Base-by-base conservation (phyloP, 2,797 vertebrate species). In the Hafferia zeledoni region DNA sequence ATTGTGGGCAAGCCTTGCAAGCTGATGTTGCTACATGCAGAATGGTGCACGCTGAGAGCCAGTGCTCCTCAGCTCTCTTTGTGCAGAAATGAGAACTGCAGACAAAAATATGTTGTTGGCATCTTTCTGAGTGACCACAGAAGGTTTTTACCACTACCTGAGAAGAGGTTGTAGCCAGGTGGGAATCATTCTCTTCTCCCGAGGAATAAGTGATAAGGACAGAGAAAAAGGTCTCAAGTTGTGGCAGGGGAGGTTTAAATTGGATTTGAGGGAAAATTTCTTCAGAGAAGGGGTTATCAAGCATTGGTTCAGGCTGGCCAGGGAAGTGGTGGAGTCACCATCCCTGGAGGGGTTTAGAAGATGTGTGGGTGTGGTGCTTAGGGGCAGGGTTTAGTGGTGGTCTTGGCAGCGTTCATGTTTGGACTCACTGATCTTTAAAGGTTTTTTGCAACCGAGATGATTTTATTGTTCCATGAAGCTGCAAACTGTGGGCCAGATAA, bases 31-130 rank as follows among this genome's bases (percentile, higher is more conserved):
- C 55, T 93, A 79, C 90, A 83, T 49, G 70, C 49, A 56, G 87
- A 95, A 85, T n/a, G 63, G 72, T 93, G 71, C 52, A 59, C 28
- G 59, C 16, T 65, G 74, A 82, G 43, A 79, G 71, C 61, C 60
- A 28, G 37, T 41, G 65, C 89, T 89, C 44, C 82, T 91, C 41
- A 46, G 70, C 67, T 88, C 55, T 95, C 67, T 95, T 93, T 97
- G 92, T 81, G 60, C 81, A 80, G 75, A 78, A 74, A 92, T 74
- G 27, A 61, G 24, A 89, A 87, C 83, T 90, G 86, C 82, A 88
- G 92, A 80, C 95, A 96, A 97, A 97, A 97, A 97, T 96, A 97
- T 8, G 31, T n/a, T 64, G 11, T 27, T 95, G 93, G 27, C 87
- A 71, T 87, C 87, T 96, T 89, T 91, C 87, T 93, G 91, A 95